Conservation (phyloP, 2,113 vertebrate genomes). For the Psilopogon haemacephalus region DNA sequence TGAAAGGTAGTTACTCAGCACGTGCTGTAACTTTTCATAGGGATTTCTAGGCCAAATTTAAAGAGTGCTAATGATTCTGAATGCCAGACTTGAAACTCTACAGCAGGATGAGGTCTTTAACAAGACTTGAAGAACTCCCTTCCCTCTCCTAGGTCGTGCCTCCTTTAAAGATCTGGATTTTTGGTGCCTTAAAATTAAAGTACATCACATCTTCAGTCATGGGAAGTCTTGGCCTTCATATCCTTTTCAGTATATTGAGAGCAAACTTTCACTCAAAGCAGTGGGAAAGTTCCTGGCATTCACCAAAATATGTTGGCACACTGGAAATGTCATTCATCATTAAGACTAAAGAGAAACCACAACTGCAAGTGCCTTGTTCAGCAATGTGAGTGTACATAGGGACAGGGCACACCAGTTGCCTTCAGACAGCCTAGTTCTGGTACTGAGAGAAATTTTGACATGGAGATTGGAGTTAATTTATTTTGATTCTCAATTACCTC, state of each 20-base stretch:
- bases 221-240: neutral
- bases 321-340: neutral
- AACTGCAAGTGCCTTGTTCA: neutral
- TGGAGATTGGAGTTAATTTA: neutral
- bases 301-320: neutral
- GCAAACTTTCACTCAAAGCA: neutral
- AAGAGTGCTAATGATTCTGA: slow-evolving; percentile 57
- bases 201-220: neutral
- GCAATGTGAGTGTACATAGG: rapidly evolving
- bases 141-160: neutral
- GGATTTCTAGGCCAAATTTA: slow-evolving; percentile 58
- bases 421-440: neutral
- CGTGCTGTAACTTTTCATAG: slow-evolving; percentile 53
- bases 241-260: neutral
- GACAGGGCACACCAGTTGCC: rapidly evolving
- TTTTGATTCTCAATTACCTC: neutral
- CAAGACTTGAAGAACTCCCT: slow-evolving; percentile 19
- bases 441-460: neutral
- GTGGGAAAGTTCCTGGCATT: neutral
- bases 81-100: slow-evolving; percentile 49
- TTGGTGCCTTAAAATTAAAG: slow-evolving; percentile 23
- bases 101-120: slow-evolving; percentile 50
- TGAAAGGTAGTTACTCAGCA: slow-evolving; percentile 66
- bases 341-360: neutral
- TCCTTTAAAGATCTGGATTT: neutral